Evolutionary conservation across 2,113 vertebrate species (phyloP), one percentile per base, ranked within the genome.

Genomic region (Tapirus terrestris): DNA sequence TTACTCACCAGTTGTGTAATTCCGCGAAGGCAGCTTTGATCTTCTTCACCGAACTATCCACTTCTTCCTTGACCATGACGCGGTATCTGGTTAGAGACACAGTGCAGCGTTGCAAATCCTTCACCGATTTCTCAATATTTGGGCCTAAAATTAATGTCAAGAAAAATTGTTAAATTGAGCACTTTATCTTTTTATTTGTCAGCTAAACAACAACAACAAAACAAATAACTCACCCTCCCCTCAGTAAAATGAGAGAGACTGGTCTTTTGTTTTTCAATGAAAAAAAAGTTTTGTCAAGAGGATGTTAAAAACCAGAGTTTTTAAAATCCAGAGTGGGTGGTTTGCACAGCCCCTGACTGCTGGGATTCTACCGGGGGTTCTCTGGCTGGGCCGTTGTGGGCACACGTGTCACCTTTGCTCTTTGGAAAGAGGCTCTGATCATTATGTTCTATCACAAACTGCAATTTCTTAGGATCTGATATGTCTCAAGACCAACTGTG

Each of bases 21-120:
- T 99, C 99, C 25, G 99, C 98, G 97, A 99, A 99, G 58, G 99
- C 99, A 67, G 98, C 98, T 98, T 99, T 99, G 97, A 99, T 99
- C 96, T 99, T 99, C 98, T 99, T 99, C 90, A 99, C 98, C 0
- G 99, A 99, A 94, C 97, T 99, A 96, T 99, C 99, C 82, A 99
- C 99, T 93, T 99, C 99, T 61, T 99, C 99, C 98, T 99, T 99
- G 97, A 99, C 98, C 99, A 99, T 99, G 94, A 99, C 97, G 0
- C 99, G 99, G 0, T 99, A 99, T 93, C 99, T 98, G 36, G 99
- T 99, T 43, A 99, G 98, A 63, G 99, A 99, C 65, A 99, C 99
- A 39, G 98, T 99, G 98, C 99, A 99, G 94, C 99, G 99, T 20
- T 99, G 99, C 97, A 99, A 94, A 96, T 99, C 99, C 97, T 99